phyloP scores from a whole-genome alignment of 2,888 invertebrate genomes.

The Eledone cirrhosa region DNA sequence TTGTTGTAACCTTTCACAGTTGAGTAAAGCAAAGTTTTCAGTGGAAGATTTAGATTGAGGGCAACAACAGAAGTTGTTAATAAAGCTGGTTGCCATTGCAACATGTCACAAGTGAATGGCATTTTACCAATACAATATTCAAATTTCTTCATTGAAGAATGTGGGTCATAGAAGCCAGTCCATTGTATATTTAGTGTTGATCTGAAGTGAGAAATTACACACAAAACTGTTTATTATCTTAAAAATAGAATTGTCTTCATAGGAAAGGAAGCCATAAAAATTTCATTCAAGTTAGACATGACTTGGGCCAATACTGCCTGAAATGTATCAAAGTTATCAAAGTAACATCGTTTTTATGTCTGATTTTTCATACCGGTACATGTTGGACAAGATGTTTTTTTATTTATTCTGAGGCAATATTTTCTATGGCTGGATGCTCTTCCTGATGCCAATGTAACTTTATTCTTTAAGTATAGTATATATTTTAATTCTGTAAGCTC shows the following conservation, averaged over 20 bases:
- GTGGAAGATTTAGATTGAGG: neutral
- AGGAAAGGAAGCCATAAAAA: too few species aligned
- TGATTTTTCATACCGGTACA: too few species aligned
- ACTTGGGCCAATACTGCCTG: too few species aligned
- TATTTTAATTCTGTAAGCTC: too few species aligned
- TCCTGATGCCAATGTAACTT: too few species aligned
- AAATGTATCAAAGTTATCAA: too few species aligned
- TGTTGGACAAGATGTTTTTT: too few species aligned
- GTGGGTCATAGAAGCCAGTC: slow-evolving; percentile 41
- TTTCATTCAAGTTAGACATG: too few species aligned
- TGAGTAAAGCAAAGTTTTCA: slow-evolving; percentile 28
- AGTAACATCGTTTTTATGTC: too few species aligned
- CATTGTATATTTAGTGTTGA: slow-evolving; percentile 32
- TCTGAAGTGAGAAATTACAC: slow-evolving; percentile 31
- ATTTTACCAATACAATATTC: slow-evolving; percentile 38
- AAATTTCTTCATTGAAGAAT: slow-evolving; percentile 41
- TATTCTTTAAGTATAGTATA: too few species aligned
- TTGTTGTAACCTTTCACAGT: slow-evolving; percentile 22
- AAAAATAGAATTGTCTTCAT: neutral
- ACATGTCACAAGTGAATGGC: slow-evolving; percentile 28
- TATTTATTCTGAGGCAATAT: too few species aligned
- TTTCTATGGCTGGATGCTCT: too few species aligned
- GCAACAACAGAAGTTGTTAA: slow-evolving; percentile 18
- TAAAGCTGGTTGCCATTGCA: neutral
- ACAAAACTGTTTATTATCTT: neutral